A percentile compares a stretch with the other conserved stretches of the same genome.
These are phyloP conservation scores for Ellobius talpinus DNA, from an alignment of 2,113 vertebrate genomes.

Conservation along the genomic window DNA sequence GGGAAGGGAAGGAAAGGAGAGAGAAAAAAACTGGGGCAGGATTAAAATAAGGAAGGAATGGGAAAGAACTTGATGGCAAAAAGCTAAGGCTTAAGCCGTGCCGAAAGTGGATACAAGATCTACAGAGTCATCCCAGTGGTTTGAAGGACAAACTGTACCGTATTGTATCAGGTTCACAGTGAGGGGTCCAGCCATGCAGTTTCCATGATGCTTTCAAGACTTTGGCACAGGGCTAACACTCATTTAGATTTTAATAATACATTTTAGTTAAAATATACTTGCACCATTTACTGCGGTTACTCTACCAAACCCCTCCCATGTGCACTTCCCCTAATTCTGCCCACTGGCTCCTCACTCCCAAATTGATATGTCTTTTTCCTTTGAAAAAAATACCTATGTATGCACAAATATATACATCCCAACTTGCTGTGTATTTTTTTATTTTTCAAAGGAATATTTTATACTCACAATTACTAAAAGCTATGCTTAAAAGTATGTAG, in stretches of 20 bases:
- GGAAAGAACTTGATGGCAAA: not conserved
- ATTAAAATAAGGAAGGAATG: not conserved
- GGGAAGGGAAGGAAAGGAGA: not conserved
- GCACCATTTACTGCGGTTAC: not conserved
- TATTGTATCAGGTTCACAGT: not conserved
- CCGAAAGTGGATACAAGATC: accelerated
- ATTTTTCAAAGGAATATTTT: conserved; percentile 72
- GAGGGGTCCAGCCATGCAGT: not conserved
- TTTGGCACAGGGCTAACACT: not conserved
- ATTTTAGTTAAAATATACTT: not conserved
- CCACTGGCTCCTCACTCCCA: not conserved
- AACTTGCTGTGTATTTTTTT: not conserved
- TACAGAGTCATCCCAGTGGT: accelerated
- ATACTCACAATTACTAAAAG: conserved; percentile 70
- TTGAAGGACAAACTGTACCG: not conserved
- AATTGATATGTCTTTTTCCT: not conserved
- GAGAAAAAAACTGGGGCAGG: not conserved
- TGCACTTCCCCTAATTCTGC: not conserved
- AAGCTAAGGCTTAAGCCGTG: not conserved
- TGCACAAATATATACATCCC: not conserved
- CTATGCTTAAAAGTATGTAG: conserved; percentile 33
- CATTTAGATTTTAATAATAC: not conserved
- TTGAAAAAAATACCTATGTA: not conserved
- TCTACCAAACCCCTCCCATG: not conserved
- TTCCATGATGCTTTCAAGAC: not conserved